These are phyloP conservation scores for Colius striatus DNA, from an alignment of 2,113 vertebrate genomes.

Conservation along the genomic window DNA sequence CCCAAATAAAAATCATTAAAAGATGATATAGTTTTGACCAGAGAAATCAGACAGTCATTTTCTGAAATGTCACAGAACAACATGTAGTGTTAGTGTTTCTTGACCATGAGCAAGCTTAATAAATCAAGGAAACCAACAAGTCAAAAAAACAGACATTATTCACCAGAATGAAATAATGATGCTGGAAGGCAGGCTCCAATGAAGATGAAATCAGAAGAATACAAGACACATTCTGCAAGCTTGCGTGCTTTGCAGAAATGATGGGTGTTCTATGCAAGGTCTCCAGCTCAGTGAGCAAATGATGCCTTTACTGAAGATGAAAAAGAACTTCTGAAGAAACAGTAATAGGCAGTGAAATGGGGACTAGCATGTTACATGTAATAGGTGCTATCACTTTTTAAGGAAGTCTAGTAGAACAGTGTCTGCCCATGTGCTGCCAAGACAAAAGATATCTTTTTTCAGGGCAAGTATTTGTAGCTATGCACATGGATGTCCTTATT, in stretches of 20 bases:
- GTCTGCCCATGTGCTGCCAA: accelerated
- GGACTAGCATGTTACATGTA: not conserved
- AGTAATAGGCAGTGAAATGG: not conserved
- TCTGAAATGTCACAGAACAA: not conserved
- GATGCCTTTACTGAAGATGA: not conserved
- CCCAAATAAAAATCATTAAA: not conserved
- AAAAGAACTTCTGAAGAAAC: not conserved
- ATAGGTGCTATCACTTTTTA: not conserved
- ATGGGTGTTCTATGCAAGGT: not conserved
- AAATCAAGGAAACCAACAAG: not conserved
- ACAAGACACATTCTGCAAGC: not conserved
- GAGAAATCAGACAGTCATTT: not conserved
- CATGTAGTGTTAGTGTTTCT: not conserved
- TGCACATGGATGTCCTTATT: not conserved
- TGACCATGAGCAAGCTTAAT: not conserved
- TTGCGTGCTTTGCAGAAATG: not conserved
- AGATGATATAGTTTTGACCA: not conserved
- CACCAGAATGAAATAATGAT: not conserved
- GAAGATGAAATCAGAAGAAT: not conserved
- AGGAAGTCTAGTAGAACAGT: not conserved
- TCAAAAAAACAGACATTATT: not conserved
- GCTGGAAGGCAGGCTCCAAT: not conserved
- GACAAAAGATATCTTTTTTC: not conserved
- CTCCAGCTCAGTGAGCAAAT: not conserved
- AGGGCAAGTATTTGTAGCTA: not conserved